Base-by-base conservation (phyloP, 2,888 invertebrate genomes). In the Schizaphis graminum region DNA sequence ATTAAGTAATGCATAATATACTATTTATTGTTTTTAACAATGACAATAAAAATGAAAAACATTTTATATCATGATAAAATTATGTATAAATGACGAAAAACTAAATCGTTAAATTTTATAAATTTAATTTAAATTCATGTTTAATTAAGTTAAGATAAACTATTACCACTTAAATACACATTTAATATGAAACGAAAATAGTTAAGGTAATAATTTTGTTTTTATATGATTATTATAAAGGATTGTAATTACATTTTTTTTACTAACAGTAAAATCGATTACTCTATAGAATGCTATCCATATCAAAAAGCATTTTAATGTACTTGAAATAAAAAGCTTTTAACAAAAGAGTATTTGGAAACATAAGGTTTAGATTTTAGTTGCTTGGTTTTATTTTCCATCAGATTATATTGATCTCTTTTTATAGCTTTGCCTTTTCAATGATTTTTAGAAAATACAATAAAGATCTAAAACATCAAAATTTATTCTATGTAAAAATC, bases 291-390 rank as follows among this genome's bases (percentile, higher is more conserved):
- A 88, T 10, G 87, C 35, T 67, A 49, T 49, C 53, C n/a, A 88
- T 49, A 88, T 53, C 53, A 53, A 88, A 88, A 88, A 88, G 87
- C 87, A 88, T 88, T 88, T 88, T 88, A 88, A 88, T 88, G 87
- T 88, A 88, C n/a, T 88, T 49, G 49, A 88, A n/a, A 88, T 88
- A 88, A 88, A 87, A 88, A 88, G 87, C 87, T 88, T 88, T 88
- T 88, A 88, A 88, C 87, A 88, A 88, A 49, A 88, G 87, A 8
- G n/a, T 88, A 49, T 88, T 88, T n/a, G 53, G n/a, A 53, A 53
- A 88, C 53, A 87, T 87, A 53, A 88, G 49, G 87, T 88, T 87
- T 67, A 87, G 87, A 87, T 88, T 88, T 21, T 88, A 53, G 21
- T 88, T n/a, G 24, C 11, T 49, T n/a, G 53, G 49, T 53, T 53